Conservation (phyloP, 2,888 invertebrate genomes). For the Chesias legatella region DNA sequence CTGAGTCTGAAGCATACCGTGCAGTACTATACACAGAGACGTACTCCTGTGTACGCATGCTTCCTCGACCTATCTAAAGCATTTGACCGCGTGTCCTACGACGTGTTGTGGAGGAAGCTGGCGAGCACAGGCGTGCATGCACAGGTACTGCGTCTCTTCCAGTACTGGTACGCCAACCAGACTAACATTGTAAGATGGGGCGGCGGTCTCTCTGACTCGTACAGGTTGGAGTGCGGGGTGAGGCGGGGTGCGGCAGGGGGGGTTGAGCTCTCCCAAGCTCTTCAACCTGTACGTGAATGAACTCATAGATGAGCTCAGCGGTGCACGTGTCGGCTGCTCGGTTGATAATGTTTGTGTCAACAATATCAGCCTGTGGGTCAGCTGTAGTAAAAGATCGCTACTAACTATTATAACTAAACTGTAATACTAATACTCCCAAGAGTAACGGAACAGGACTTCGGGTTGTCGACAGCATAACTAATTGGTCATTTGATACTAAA, state of each 20-base stretch:
- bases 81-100: not conserved
- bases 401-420: too few species aligned
- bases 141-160: too few species aligned
- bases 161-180: not conserved
- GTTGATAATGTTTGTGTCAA: not conserved
- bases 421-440: too few species aligned
- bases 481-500: too few species aligned
- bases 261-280: not conserved
- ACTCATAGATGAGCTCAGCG: not conserved
- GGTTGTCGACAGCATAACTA: too few species aligned
- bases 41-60: not conserved
- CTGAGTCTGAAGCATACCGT: slow-evolving; percentile 2
- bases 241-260: not conserved
- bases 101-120: not conserved
- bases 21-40: not conserved
- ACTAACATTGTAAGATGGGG: not conserved
- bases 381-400: too few species aligned
- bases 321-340: not conserved
- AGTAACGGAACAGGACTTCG: too few species aligned
- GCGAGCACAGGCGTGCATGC: not conserved
- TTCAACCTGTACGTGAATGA: not conserved
- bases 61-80: not conserved
- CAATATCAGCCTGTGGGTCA: too few species aligned
- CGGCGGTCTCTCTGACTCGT: not conserved
- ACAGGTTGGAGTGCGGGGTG: not conserved